phyloP scores from a whole-genome alignment of 1,140 invertebrate genomes.

The Phymastichus coffea region DNA sequence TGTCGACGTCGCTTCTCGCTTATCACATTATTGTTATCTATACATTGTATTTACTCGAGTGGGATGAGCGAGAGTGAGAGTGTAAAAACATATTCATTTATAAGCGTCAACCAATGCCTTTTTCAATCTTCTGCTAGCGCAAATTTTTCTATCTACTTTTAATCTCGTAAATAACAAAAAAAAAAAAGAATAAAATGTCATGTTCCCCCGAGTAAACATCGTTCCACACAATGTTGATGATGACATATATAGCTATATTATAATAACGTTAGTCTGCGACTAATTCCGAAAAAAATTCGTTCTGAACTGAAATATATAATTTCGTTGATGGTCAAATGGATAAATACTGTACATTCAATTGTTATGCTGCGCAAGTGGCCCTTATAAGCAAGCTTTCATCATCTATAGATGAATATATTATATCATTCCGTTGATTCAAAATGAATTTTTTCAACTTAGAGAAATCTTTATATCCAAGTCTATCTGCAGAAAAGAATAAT shows the following conservation, averaged over 20 bases:
- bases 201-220: not conserved
- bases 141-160: constrained; percentile 26
- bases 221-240: constrained; percentile 1
- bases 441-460: constrained; percentile 15
- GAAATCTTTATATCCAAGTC: too few relatives aligned
- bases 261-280: constrained; percentile 21
- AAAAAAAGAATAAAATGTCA: not conserved
- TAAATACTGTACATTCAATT: constrained; percentile 20
- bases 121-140: constrained; percentile 9
- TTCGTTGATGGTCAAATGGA: constrained; percentile 6
- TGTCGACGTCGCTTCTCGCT: constrained; percentile 17
- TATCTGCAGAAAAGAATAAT: too few relatives aligned
- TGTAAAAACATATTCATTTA: not conserved
- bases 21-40: not conserved
- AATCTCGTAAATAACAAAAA: constrained; percentile 9
- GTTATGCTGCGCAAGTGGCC: constrained; percentile 19
- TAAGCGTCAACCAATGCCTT: constrained; percentile 23
- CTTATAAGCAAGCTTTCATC: constrained; percentile 14
- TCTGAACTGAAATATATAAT: constrained; percentile 13
- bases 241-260: constrained; percentile 11
- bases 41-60: constrained; percentile 11
- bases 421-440: constrained; percentile 10
- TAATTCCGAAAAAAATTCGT: constrained; percentile 19
- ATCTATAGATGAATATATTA: too few relatives aligned
- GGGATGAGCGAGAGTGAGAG: too few relatives aligned